Evolutionary conservation across 2,797 vertebrate genomes (phyloP).

Genomic region (Danio tinwini): DNA sequence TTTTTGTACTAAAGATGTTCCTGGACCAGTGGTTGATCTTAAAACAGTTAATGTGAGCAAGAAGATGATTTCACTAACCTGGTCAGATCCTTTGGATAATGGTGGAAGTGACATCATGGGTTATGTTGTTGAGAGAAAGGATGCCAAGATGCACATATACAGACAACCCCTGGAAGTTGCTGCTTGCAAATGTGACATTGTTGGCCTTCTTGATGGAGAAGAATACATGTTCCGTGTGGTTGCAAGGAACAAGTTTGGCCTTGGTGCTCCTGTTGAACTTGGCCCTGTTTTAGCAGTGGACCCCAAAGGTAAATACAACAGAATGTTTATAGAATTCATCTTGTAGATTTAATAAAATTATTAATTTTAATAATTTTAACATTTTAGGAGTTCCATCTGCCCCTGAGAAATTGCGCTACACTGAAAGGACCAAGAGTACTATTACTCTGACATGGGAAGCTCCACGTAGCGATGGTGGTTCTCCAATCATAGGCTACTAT

Average conservation of each 20-base stretch:
- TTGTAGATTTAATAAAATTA: neutral
- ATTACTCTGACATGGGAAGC: slow-evolving; percentile 91
- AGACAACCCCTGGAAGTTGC: slow-evolving; percentile 92
- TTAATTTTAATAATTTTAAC: neutral
- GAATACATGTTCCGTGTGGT: slow-evolving; percentile 96
- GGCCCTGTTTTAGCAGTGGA: slow-evolving; percentile 95
- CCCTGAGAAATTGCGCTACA: slow-evolving; percentile 92
- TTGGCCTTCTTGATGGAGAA: slow-evolving; percentile 89
- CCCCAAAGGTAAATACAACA: slow-evolving; percentile 84
- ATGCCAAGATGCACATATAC: slow-evolving; percentile 96
- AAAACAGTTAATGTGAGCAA: slow-evolving; percentile 92
- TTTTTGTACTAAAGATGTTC: slow-evolving; percentile 83
- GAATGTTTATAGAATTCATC: neutral
- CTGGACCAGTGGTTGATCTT: slow-evolving; percentile 94
- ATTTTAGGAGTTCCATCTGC: slow-evolving; percentile 88
- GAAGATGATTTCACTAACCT: slow-evolving; percentile 94
- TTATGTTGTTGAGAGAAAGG: slow-evolving; percentile 93
- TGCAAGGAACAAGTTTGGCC: slow-evolving; percentile 95
- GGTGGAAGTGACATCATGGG: slow-evolving; percentile 95
- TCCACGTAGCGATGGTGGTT: slow-evolving; percentile 89
- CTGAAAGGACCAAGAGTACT: slow-evolving; percentile 85
- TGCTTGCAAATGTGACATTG: slow-evolving; percentile 94
- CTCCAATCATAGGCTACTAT: slow-evolving; percentile 90
- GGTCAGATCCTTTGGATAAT: slow-evolving; percentile 95
- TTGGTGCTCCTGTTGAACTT: slow-evolving; percentile 88